phyloP scores from a whole-genome alignment of 2,888 invertebrate genomes.

The Prenolepis imparis region DNA sequence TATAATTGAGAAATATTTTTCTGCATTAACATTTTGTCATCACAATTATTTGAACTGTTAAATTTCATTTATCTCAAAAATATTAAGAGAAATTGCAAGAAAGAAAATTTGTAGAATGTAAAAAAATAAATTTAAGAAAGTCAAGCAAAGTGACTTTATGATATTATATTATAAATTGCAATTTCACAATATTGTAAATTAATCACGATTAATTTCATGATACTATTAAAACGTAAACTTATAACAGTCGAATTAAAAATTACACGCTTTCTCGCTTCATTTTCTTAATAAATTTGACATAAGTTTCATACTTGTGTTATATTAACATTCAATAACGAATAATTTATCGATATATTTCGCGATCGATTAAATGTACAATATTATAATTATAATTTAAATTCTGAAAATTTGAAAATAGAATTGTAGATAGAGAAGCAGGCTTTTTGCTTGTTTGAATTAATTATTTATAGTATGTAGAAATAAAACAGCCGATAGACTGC shows the following conservation, averaged over 20 bases:
- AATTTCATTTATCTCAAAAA: neutral
- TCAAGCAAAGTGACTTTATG: neutral
- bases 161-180: conserved; percentile 11
- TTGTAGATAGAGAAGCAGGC: neutral
- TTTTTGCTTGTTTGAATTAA: conserved; percentile 5
- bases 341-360: neutral
- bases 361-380: neutral
- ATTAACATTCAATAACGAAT: neutral
- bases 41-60: conserved; percentile 1
- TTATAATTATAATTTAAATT: neutral
- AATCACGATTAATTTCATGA: neutral
- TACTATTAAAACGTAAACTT: neutral
- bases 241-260: neutral
- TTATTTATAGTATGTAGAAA: conserved; percentile 23
- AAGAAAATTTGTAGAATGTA: neutral
- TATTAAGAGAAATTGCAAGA: neutral
- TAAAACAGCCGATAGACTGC: conserved; percentile 20
- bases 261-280: neutral
- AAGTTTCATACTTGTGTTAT: neutral
- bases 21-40: neutral
- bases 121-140: neutral
- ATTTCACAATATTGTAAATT: neutral
- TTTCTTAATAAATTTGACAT: neutral
- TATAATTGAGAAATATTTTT: neutral
- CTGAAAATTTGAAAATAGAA: neutral